phyloP scores from a whole-genome alignment of 2,888 invertebrate species.

The Gryllus longicercus region DNA sequence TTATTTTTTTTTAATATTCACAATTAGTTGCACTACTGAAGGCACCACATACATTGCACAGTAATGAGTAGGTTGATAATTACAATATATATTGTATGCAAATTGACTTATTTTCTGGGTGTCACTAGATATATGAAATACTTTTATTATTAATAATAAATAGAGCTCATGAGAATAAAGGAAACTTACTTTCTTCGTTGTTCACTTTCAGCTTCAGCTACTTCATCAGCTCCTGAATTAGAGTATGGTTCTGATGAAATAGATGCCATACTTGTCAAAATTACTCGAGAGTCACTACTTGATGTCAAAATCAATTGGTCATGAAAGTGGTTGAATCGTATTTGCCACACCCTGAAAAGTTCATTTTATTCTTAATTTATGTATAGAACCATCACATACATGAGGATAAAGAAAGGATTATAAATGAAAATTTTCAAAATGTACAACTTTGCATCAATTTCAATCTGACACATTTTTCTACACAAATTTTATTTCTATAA shows the following conservation, averaged over 20 bases:
- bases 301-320: constrained; percentile 92
- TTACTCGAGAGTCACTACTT: constrained; percentile 90
- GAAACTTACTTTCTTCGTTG: constrained; percentile 50
- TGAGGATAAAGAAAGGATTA: neutral
- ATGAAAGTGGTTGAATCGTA: constrained; percentile 93
- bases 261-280: constrained; percentile 81
- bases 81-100: too few species aligned
- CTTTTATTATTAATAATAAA: neutral
- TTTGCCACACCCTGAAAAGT: constrained; percentile 77
- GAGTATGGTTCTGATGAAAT: constrained; percentile 78
- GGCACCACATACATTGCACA: too few species aligned
- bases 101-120: too few species aligned
- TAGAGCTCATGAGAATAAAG: constrained; percentile 23
- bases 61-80: too few species aligned
- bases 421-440: too few species aligned
- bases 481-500: too few species aligned
- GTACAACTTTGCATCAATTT: too few species aligned
- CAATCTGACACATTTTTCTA: too few species aligned
- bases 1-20: too few species aligned
- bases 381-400: neutral
- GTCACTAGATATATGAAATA: neutral
- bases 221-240: constrained; percentile 50
- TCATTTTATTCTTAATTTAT: neutral
- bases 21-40: too few species aligned
- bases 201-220: constrained; percentile 50